phyloP scores from a whole-genome alignment of 2,113 vertebrate species.

The Indri indri region DNA sequence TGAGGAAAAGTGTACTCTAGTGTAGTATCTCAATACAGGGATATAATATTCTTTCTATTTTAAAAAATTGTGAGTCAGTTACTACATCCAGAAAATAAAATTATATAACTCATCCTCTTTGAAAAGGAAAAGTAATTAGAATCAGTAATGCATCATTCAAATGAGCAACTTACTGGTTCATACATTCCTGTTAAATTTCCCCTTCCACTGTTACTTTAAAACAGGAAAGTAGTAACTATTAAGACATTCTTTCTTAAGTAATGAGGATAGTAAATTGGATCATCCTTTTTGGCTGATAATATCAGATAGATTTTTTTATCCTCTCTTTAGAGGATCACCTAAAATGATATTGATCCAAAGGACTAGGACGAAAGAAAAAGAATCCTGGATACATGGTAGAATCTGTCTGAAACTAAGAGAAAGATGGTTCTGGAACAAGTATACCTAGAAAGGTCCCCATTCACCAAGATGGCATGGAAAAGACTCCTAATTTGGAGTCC shows the following conservation, averaged over 20 bases:
- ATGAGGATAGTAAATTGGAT: neutral
- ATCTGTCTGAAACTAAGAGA: neutral
- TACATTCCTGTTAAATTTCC: neutral
- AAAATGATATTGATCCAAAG: neutral
- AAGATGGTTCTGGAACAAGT: neutral
- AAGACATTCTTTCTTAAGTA: slow-evolving; percentile 28
- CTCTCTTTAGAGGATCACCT: neutral
- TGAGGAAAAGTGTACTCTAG: neutral
- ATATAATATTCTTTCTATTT: neutral
- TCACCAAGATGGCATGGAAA: neutral
- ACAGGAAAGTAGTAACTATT: neutral
- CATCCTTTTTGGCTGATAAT: neutral
- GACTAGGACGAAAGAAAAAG: neutral
- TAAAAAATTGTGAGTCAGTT: neutral
- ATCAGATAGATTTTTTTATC: slow-evolving; percentile 5
- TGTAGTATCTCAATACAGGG: neutral
- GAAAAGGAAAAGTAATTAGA: slow-evolving; percentile 26
- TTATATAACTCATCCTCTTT: neutral
- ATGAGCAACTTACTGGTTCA: neutral
- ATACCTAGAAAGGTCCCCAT: neutral
- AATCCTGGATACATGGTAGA: neutral
- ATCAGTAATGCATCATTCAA: neutral
- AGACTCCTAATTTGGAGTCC: neutral
- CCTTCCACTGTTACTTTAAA: neutral
- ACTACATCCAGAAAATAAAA: neutral